Evolutionary conservation across 2,888 invertebrate genomes (phyloP).

Genomic region (Carcina quercana): DNA sequence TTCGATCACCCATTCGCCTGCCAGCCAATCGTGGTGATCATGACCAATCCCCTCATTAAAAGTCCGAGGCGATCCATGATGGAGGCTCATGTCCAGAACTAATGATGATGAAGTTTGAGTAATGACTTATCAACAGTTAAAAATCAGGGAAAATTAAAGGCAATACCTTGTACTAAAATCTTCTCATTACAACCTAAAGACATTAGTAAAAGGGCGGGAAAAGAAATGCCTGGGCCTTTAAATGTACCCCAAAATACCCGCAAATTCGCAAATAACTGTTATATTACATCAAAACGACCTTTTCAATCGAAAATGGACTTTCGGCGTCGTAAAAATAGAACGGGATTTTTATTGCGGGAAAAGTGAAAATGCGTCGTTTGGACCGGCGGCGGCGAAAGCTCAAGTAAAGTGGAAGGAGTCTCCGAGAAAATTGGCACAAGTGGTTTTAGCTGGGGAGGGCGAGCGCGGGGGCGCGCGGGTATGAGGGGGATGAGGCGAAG

Average conservation of each 20-base stretch:
- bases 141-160: too few species aligned
- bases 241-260: constrained; percentile 51
- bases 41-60: too few species aligned
- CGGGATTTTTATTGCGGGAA: constrained; percentile 28
- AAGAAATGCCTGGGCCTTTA: constrained; percentile 61
- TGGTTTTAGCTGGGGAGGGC: constrained; percentile 65
- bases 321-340: constrained; percentile 27
- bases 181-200: constrained; percentile 64
- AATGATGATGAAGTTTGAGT: too few species aligned
- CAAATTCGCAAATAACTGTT: constrained; percentile 17
- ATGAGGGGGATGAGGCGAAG: constrained; percentile 31
- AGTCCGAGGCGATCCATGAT: too few species aligned
- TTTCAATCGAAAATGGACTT: constrained; percentile 31
- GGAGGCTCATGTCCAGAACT: too few species aligned
- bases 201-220: constrained; percentile 57
- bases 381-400: constrained; percentile 42
- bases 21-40: too few species aligned
- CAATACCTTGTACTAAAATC: too few species aligned
- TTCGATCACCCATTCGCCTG: too few species aligned
- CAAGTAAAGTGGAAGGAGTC: constrained; percentile 70
- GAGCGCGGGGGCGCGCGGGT: constrained; percentile 34
- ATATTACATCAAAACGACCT: constrained; percentile 17
- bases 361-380: constrained; percentile 41
- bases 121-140: too few species aligned
- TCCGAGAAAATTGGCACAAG: constrained; percentile 74